Evolutionary conservation across 2,888 invertebrate genomes (phyloP), one percentile per base, ranked within the genome.

Genomic region (Morinoia aosen): DNA sequence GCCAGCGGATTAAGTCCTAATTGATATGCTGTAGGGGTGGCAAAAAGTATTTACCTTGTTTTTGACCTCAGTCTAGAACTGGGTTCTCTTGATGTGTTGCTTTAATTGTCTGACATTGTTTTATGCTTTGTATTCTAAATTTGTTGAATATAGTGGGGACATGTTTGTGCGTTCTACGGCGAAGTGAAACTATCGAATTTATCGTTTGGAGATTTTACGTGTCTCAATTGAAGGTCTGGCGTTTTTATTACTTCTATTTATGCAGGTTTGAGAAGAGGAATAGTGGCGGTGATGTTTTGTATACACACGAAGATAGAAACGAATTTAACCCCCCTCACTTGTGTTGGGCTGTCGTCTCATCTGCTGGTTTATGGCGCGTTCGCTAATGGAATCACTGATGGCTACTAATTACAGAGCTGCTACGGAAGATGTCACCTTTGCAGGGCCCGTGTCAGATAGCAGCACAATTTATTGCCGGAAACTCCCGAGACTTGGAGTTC

Each of bases 311-410:
- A 76, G 76, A 33, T 76, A 76, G 25, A 76, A 76, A 76, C 25
- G 33, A 76, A 76, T 76, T 19, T 76, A 76, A 76, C 76, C 33
- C 76, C 48, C 2, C 76, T 76, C 33, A 76, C 33, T 33, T 76
- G 33, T 33, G 76, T 76, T 33, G 76, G 76, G 33, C 76, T 76
- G 76, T 90, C 90, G 48, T 90, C 90, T 90, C 48, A 48, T 90
- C 40, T 48, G 40, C 90, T 39, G 90, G 90, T 90, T 90, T 48
- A 48, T 48, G 48, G 90, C 90, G 48, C 48, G 90, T 39, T 48
- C 93, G 57, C 93, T 93, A 93, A 93, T 93, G 93, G 93, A 93
- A 93, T 93, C 93, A 93, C 57, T 93, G 93, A 93, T 93, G 93
- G 93, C 57, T 56, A 56, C 93, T 93, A 93, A 93, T 93, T 93